A percentile compares a stretch with the other conserved stretches of the same genome.
These are phyloP conservation scores for Andinoacara biseriatus DNA, from an alignment of 2,113 vertebrate species.

Conservation along the genomic window DNA sequence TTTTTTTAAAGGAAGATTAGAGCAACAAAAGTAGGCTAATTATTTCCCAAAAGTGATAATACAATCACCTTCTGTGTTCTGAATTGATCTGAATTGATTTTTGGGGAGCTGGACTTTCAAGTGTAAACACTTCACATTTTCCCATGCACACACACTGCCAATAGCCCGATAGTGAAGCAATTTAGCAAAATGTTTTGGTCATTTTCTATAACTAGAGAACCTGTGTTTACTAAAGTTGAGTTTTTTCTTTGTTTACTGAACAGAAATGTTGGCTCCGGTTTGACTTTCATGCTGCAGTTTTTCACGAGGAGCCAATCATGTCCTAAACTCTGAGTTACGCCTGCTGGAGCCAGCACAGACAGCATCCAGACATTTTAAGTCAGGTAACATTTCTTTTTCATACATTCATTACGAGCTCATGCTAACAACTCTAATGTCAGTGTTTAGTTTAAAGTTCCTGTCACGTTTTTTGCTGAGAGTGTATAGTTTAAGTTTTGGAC, in stretches of 20 bases:
- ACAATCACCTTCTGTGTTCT: slow-evolving; percentile 13
- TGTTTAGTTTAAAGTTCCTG: neutral
- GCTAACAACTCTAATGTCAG: neutral
- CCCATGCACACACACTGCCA: slow-evolving; percentile 23
- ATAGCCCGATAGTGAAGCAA: slow-evolving; percentile 40
- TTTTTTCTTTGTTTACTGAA: slow-evolving; percentile 23
- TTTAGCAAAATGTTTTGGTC: slow-evolving; percentile 37
- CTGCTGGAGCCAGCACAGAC: slow-evolving; percentile 10
- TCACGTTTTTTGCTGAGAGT: neutral
- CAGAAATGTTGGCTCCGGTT: slow-evolving; percentile 18
- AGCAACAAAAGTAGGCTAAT: neutral
- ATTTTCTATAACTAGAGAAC: slow-evolving; percentile 29
- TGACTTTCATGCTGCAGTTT: slow-evolving; percentile 31
- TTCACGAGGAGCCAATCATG: slow-evolving; percentile 30
- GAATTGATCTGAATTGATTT: slow-evolving; percentile 18
- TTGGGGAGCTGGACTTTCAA: slow-evolving; percentile 19
- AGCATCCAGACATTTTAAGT: slow-evolving; percentile 18
- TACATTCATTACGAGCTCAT: slow-evolving; percentile 1
- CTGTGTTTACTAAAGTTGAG: slow-evolving; percentile 22
- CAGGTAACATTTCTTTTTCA: slow-evolving; percentile 9
- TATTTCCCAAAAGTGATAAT: neutral
- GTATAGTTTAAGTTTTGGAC: neutral
- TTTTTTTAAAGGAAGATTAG: neutral
- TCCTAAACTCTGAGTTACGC: neutral
- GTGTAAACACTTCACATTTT: slow-evolving; percentile 38